Base-by-base conservation (phyloP, 2,797 vertebrate genomes). In the Hippoglossus hippoglossus region DNA sequence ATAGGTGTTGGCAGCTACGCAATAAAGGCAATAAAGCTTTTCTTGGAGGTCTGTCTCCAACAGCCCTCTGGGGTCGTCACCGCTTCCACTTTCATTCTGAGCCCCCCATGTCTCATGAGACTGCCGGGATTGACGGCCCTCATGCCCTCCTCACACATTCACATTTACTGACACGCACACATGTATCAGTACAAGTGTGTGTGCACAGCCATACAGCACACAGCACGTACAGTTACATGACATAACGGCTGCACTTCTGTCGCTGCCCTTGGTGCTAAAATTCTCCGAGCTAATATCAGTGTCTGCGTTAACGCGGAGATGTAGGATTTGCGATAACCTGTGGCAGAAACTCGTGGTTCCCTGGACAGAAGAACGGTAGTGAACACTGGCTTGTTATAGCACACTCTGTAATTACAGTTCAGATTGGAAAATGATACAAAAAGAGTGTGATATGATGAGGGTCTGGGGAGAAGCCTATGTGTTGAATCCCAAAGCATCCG, bases 11-110 rank as follows among this genome's bases (percentile, higher is more conserved):
- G 75, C 81, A 87, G 86, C 77, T 75, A 19, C 11, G 76, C 56
- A 79, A 76, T 83, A 82, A 81, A 86, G 67, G 65, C 75, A n/a
- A n/a, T n/a, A n/a, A n/a, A n/a, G 77, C 77, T 82, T 71, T 80
- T 89, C 83, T 79, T 74, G 63, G 79, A 81, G 73, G 82, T 82
- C 82, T 76, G 70, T 77, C 78, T 81, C 66, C 77, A 59, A 54
- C 74, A 75, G 73, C 72, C 75, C 79, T 70, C 83, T 39, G 73
- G 85, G 77, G 84, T 83, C 80, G 71, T 79, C 82, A 53, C 71
- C 62, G 71, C 80, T 82, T 87, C 82, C 70, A 60, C 80, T 82
- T 82, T 79, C 73, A 83, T 84, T 83, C 74, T 71, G 12, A 19
- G 46, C 69, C 63, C 56, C 74, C 65, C 44, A 15, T 13, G 54